Percentiles rank a stretch among this genome's conserved stretches.
Evolutionary conservation across 2,888 invertebrate species (phyloP).

Genomic region (Euzophera pinguis): DNA sequence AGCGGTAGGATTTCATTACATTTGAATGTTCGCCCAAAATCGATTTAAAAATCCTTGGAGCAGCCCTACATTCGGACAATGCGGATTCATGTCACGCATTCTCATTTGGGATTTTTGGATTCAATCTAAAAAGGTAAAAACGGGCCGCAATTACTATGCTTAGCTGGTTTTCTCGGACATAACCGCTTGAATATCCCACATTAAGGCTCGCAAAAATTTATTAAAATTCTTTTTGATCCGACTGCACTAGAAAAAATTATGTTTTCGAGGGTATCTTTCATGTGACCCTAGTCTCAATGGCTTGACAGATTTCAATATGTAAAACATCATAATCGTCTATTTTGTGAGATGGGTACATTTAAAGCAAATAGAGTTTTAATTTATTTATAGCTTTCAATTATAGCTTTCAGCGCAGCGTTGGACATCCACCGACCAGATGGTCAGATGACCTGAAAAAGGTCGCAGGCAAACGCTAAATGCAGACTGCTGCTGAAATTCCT

Average conservation of each 20-base stretch:
- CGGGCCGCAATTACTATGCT: slow-evolving; percentile 15
- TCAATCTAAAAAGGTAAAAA: slow-evolving; percentile 16
- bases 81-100: slow-evolving; percentile 20
- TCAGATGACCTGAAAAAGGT: too few relatives aligned
- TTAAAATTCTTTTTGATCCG: background rate
- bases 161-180: slow-evolving; percentile 8
- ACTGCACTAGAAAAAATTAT: background rate
- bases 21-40: background rate
- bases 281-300: too few relatives aligned
- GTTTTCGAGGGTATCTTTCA: background rate
- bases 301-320: too few relatives aligned
- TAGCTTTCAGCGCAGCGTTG: too few relatives aligned
- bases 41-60: background rate
- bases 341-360: too few relatives aligned
- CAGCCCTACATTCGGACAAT: slow-evolving; percentile 7
- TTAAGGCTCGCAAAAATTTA: slow-evolving; percentile 7
- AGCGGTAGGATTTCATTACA: background rate
- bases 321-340: too few relatives aligned
- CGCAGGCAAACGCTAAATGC: too few relatives aligned
- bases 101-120: slow-evolving; percentile 23
- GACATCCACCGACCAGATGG: too few relatives aligned
- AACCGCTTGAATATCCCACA: slow-evolving; percentile 1
- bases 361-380: too few relatives aligned
- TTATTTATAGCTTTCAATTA: too few relatives aligned
- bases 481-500: too few relatives aligned